Percentiles rank a stretch among this genome's conserved stretches.
phyloP scores from a whole-genome alignment of 2,113 vertebrate species.

The Coracopsis vasa region DNA sequence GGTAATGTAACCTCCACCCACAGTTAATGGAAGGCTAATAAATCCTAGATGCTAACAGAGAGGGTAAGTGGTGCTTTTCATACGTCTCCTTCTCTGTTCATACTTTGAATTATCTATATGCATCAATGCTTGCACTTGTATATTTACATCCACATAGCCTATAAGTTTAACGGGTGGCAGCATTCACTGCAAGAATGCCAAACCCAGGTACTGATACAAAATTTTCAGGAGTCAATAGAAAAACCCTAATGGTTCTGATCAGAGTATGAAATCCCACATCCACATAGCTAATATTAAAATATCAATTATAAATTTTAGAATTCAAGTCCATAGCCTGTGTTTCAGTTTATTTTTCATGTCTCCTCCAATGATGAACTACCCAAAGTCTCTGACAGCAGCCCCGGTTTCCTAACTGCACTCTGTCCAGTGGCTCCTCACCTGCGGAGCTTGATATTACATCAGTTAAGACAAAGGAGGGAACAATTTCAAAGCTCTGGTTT shows the following conservation, averaged over 20 bases:
- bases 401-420: neutral
- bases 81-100: neutral
- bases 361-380: neutral
- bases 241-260: neutral
- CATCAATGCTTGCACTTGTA: fast-evolving
- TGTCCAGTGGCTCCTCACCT: neutral
- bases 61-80: neutral
- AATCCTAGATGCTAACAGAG: neutral
- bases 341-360: neutral
- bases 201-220: neutral
- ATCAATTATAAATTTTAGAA: neutral
- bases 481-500: neutral
- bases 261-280: neutral
- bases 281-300: neutral
- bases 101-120: neutral
- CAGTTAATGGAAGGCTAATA: neutral
- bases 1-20: neutral
- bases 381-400: neutral
- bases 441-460: neutral
- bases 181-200: neutral
- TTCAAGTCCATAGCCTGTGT: neutral
- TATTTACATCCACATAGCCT: neutral
- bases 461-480: neutral
- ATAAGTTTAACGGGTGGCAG: neutral
- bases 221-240: neutral